Evolutionary conservation across 2,888 invertebrate genomes (phyloP), one percentile per base, ranked within the genome.

Genomic region (Microplitis deprimator): DNA sequence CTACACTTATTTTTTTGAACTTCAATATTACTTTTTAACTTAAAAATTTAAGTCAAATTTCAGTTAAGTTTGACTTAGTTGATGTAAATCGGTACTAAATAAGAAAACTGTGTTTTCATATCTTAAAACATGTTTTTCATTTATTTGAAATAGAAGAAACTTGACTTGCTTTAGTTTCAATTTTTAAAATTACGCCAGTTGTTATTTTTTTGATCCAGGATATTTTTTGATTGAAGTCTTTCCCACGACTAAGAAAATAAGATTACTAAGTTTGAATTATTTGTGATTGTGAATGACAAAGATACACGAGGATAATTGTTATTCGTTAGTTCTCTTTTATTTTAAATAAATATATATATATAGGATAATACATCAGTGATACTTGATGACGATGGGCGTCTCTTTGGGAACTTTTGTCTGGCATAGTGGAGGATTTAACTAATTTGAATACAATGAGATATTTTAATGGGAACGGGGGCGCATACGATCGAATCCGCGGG

Each of bases 371-470:
- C 13, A 50, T 50, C 50, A 50, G 50, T 13, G 50, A 50, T 50
- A 13, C 50, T 69, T 64, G 75, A 78, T 65, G 40, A 61, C 20
- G 71, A 70, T 29, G 17, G 64, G 6, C 17, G 50, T 17, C 65
- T 77, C 75, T 70, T 61, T 64, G 41, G 40, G 38, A 69, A 29
- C 67, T 71, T 79, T 70, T 68, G 60, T 41, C 71, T 73, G 78
- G 76, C 79, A 67, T 50, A 73, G 17, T 59, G 41, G 69, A 59
- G 60, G 73, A 67, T 73, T 73, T 62, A 73, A 80, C 77, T 82
- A 79, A 89, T 89, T 89, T 89, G 87, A 89, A 89, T 89, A 89
- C 89, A 89, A 89, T 89, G 86, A 85, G 77, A 79, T 73, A 50
- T 82, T 85, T 85, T 86, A 87, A 87, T 86, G 85, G 86, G 83